phyloP scores from a whole-genome alignment of 1,140 invertebrate species.

The Aporrectodea caliginosa region DNA sequence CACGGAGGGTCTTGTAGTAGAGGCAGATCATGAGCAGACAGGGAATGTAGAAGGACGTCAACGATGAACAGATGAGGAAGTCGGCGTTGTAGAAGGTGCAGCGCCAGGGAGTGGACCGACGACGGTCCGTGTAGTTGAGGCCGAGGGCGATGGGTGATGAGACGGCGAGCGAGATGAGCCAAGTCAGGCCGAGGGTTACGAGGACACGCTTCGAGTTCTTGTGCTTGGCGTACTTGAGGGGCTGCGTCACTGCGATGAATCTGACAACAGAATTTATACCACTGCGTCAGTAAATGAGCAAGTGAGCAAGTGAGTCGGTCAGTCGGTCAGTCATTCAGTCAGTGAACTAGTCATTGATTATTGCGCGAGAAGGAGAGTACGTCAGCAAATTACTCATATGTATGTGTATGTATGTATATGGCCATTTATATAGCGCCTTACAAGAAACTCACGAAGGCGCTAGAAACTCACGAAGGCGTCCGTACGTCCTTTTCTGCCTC shows the following conservation, averaged over 20 bases:
- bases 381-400: no score
- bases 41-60: slow-evolving; percentile 98
- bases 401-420: no score
- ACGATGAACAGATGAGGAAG: slow-evolving; percentile 77
- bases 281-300: no score
- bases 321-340: no score
- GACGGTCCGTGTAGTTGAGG: slow-evolving; percentile 65
- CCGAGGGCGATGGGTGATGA: slow-evolving; percentile 93
- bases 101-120: slow-evolving; percentile 36
- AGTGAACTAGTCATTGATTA: no score
- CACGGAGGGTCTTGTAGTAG: slow-evolving; percentile 95
- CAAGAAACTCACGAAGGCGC: no score
- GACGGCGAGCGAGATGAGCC: slow-evolving; percentile 91
- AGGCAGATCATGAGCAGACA: slow-evolving; percentile 98
- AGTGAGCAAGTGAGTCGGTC: no score
- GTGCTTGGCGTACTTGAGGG: slow-evolving; percentile 98
- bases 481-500: no score
- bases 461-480: no score
- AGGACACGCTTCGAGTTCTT: slow-evolving; percentile 92
- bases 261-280: no score
- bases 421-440: no score
- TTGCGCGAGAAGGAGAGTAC: no score
- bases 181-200: slow-evolving; percentile 89
- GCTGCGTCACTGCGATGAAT: slow-evolving; percentile 97
- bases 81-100: slow-evolving; percentile 92